Evolutionary conservation across 2,113 vertebrate species (phyloP).

Genomic region (Sceloporus tristichus): DNA sequence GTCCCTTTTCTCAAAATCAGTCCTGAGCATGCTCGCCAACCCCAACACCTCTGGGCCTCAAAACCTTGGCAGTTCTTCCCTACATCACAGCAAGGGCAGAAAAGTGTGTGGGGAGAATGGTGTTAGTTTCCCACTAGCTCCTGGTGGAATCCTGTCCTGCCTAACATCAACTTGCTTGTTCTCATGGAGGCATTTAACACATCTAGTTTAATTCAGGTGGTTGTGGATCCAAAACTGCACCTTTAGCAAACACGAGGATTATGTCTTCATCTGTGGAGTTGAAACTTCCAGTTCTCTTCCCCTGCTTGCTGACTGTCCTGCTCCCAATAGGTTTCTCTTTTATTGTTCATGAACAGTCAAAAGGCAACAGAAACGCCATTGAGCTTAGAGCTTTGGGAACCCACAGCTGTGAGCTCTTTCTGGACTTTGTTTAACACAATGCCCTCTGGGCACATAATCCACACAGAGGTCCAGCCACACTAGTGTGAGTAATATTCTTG

Average conservation of each 20-base stretch:
- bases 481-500: not conserved
- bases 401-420: not conserved
- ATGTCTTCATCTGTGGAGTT: not conserved
- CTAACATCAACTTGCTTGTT: not conserved
- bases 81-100: not conserved
- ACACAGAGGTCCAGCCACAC: not conserved
- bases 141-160: not conserved
- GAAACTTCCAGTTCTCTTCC: not conserved
- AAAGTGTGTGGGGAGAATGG: not conserved
- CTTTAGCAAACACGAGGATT: not conserved
- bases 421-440: not conserved
- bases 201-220: not conserved
- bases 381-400: not conserved
- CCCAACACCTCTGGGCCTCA: not conserved
- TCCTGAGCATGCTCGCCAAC: not conserved
- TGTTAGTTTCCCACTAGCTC: not conserved
- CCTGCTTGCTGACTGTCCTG: not conserved
- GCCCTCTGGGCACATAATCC: not conserved
- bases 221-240: not conserved
- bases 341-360: not conserved
- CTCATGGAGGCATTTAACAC: not conserved
- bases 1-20: not conserved
- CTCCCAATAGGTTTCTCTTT: constrained; percentile 1
- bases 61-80: not conserved
- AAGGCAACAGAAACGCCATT: not conserved